phyloP scores from a whole-genome alignment of 2,797 vertebrate genomes.

The Gallirallus australis region DNA sequence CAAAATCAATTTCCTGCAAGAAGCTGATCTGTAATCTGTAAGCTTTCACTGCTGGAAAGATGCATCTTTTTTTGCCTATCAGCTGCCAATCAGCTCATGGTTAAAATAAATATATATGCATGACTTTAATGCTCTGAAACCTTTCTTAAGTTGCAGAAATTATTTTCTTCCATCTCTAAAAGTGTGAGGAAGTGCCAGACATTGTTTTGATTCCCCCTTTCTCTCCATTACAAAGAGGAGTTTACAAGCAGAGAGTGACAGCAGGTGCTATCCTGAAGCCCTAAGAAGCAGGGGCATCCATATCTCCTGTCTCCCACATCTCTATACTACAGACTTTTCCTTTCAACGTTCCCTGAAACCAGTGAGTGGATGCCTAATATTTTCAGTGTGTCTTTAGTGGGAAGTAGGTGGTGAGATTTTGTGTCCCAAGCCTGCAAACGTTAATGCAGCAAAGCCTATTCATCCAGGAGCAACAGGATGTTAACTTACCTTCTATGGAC shows the following conservation, averaged over 20 bases:
- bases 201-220: not conserved
- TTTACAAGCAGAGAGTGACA: not conserved
- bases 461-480: not conserved
- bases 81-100: not conserved
- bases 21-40: not conserved
- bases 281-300: not conserved
- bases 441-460: not conserved
- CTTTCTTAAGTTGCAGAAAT: not conserved
- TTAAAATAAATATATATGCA: not conserved
- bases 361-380: not conserved
- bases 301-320: not conserved
- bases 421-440: not conserved
- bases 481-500: not conserved
- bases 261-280: not conserved
- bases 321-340: not conserved
- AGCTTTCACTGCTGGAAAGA: not conserved
- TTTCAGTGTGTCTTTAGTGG: not conserved
- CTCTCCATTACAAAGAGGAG: not conserved
- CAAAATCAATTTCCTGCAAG: not conserved
- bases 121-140: not conserved
- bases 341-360: not conserved
- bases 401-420: not conserved
- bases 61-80: not conserved
- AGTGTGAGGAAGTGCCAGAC: not conserved
- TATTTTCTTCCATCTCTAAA: not conserved